Evolutionary conservation across 64 coral and sea anemone species (phyloP), one percentile per base, ranked within the genome.

Genomic region (Dendrophyllia cribrosa): DNA sequence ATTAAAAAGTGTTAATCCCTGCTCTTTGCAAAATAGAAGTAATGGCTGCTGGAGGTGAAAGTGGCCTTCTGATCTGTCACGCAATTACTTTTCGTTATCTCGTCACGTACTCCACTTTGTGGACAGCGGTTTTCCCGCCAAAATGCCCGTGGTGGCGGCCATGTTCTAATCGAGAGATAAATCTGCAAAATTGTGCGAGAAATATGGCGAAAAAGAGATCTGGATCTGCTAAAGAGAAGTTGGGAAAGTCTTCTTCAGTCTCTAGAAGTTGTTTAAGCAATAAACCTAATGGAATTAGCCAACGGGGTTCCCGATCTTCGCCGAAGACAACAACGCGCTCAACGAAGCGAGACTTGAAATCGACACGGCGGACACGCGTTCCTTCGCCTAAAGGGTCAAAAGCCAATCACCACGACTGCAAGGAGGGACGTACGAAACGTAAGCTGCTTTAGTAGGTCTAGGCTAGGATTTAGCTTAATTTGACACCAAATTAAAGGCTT

Each of bases 121-220:
- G 72, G 17, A 20, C 80, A 84, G 80, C 61, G 80, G 80, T 65
- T n/a, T 62, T 15, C 80, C 80, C 80, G 80, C 80, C 43, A 84
- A 84, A 84, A 66, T 51, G 45, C 5, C 43, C 15, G 43, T 5
- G 9, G 6, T 6, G 14, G 34, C 34, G 2, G 34, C 34, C 34
- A 34, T 34, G 34, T 34, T 34, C 34, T 34, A 2, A 34, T 34
- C 34, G 34, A 2, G 34, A 34, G 34, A 34, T 34, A 34, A 34
- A 34, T 34, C 34, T 34, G 34, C 34, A 34, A 34, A 84, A 67
- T 49, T 84, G 10, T 24, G 4, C 3, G 2, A 48, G 13, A 12
- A 13, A 21, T 66, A 84, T 84, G 80, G 80, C 80, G 20, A 84
- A 23, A 84, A 66, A 66, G 80, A 84, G 44, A 51, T 21, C 62